phyloP scores from a whole-genome alignment of 2,797 vertebrate genomes.

The Anabacerthia variegaticeps region DNA sequence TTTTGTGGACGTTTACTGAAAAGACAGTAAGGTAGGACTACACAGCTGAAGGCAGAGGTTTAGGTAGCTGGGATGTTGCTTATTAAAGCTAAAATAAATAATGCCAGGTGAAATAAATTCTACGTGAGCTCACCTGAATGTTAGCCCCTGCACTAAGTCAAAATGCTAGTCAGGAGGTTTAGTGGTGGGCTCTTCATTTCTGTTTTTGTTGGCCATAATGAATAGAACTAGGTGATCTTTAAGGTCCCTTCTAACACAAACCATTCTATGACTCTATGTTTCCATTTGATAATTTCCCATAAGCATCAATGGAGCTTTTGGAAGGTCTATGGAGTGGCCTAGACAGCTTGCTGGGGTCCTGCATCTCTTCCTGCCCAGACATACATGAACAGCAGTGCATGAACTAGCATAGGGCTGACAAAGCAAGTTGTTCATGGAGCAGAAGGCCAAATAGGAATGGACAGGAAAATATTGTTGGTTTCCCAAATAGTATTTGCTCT shows the following conservation, averaged over 20 bases:
- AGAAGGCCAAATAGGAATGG: neutral
- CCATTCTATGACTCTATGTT: no score
- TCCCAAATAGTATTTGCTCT: neutral
- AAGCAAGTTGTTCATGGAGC: rapidly evolving
- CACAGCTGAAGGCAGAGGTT: neutral
- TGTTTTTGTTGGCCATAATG: neutral
- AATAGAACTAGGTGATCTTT: neutral
- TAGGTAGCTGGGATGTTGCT: neutral
- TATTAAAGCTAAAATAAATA: neutral
- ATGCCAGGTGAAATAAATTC: neutral
- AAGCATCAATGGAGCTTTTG: neutral
- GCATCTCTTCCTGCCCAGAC: rapidly evolving
- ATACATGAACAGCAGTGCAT: rapidly evolving
- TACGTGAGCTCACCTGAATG: neutral
- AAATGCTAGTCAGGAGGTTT: neutral
- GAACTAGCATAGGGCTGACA: neutral
- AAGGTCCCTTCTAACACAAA: neutral
- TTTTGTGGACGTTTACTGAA: neutral
- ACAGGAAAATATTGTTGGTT: neutral
- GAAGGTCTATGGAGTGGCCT: neutral
- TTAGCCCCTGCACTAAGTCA: neutral
- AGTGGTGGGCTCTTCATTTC: neutral
- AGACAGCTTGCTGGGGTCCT: neutral
- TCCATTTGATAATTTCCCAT: neutral
- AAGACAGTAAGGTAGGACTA: neutral